These are phyloP conservation scores for Cotesia glomerata DNA, from an alignment of 1,140 invertebrate genomes.

Conservation along the genomic window DNA sequence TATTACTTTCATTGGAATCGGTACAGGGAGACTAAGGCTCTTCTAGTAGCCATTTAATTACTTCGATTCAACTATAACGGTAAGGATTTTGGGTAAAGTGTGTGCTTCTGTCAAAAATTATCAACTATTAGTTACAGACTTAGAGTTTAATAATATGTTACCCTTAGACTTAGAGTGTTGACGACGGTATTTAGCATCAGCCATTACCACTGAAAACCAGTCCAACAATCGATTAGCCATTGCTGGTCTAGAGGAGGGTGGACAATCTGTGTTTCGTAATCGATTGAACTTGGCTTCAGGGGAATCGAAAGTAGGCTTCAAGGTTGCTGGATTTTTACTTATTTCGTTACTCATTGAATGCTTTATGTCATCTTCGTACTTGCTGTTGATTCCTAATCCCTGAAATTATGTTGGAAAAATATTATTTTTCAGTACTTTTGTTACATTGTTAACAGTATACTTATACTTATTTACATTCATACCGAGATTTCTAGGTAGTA, in stretches of 20 bases:
- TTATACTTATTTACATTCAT: neutral
- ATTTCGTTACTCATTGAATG: slow-evolving; percentile 74
- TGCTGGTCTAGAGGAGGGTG: slow-evolving; percentile 74
- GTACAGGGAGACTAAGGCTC: no score
- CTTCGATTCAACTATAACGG: neutral
- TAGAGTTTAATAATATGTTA: slow-evolving; percentile 37
- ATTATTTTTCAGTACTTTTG: no score
- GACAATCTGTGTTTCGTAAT: slow-evolving; percentile 64
- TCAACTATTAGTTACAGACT: neutral
- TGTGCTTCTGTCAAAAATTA: neutral
- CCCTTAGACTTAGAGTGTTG: slow-evolving; percentile 68
- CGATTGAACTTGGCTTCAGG: slow-evolving; percentile 34
- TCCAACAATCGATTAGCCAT: slow-evolving; percentile 91
- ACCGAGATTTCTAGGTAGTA: neutral
- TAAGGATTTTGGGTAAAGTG: neutral
- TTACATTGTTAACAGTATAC: no score
- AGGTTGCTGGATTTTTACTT: slow-evolving; percentile 64
- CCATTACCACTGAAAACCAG: slow-evolving; percentile 93
- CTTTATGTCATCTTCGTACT: slow-evolving; percentile 69
- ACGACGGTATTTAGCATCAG: slow-evolving; percentile 70
- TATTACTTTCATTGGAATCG: no score
- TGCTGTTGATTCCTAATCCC: slow-evolving; percentile 32
- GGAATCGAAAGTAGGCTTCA: slow-evolving; percentile 49
- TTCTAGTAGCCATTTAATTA: neutral
- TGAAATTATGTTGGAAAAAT: neutral